A percentile compares a stretch with the other conserved stretches of the same genome.
These are phyloP conservation scores for Theonella swinhoei DNA, from an alignment of 37 sponge, comb jelly and placozoan genomes.

Conservation along the genomic window DNA sequence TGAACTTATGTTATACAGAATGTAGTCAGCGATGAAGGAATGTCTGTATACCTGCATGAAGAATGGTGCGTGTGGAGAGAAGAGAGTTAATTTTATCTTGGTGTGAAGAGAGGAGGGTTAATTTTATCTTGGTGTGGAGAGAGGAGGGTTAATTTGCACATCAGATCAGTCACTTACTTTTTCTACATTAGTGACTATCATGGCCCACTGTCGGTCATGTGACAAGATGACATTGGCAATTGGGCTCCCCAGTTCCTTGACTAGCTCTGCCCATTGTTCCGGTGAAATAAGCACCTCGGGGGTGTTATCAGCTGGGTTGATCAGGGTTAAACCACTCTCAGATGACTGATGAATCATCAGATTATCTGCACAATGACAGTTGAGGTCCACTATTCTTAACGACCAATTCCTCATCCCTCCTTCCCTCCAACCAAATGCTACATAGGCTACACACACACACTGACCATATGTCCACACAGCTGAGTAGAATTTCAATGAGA, in stretches of 20 bases:
- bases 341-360: slow-evolving; percentile 10
- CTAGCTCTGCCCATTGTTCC: neutral
- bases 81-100: neutral
- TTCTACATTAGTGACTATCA: slow-evolving; percentile 9
- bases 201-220: neutral
- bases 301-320: neutral
- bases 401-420: too few relatives aligned
- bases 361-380: too few relatives aligned
- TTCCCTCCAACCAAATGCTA: too few relatives aligned
- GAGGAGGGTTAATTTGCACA: neutral
- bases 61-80: too few relatives aligned
- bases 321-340: slow-evolving; percentile 14
- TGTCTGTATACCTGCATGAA: slow-evolving; percentile 72
- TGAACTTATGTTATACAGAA: too few relatives aligned
- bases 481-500: neutral
- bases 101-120: too few relatives aligned
- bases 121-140: neutral
- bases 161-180: too few relatives aligned
- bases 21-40: slow-evolving; percentile 61
- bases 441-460: slow-evolving; percentile 15
- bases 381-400: too few relatives aligned
- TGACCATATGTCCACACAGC: slow-evolving; percentile 34
- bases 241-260: neutral
- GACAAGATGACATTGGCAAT: slow-evolving; percentile 14
- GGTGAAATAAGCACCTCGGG: neutral